Conservation (phyloP, 92 coral and sea anemone species). For the Pocillopora meandrina region DNA sequence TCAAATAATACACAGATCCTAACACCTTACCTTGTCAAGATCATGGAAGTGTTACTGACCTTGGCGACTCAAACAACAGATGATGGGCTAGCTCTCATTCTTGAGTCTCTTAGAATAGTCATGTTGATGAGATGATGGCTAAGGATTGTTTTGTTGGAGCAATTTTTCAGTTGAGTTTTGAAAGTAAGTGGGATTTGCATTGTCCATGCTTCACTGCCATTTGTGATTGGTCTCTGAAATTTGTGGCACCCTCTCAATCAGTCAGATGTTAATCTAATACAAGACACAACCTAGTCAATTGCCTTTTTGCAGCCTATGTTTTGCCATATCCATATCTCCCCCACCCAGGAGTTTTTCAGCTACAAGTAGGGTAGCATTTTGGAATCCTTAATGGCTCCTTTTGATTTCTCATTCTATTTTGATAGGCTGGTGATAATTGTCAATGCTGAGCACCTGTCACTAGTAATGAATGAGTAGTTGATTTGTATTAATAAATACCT, state of each 20-base stretch:
- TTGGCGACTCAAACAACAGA: conserved; percentile 94
- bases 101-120: conserved; percentile 90
- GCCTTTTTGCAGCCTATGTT: too few species aligned
- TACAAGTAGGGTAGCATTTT: too few species aligned
- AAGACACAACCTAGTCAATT: not conserved
- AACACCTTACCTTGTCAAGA: conserved; percentile 75
- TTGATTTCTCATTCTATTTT: not conserved
- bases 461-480: too few species aligned
- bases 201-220: not conserved
- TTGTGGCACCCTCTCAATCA: too few species aligned
- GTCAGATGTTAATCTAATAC: too few species aligned
- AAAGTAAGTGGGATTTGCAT: not conserved
- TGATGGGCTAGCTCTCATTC: conserved; percentile 91
- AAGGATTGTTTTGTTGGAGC: not conserved
- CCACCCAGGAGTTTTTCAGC: too few species aligned
- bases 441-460: not conserved
- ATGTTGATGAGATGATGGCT: conserved; percentile 76
- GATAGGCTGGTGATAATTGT: not conserved
- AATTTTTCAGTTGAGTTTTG: too few species aligned
- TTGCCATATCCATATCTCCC: too few species aligned
- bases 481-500: too few species aligned
- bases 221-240: too few species aligned
- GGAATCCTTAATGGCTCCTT: too few species aligned
- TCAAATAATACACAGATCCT: conserved; percentile 74
- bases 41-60: conserved; percentile 85